phyloP scores from a whole-genome alignment of 2,888 invertebrate genomes.

The Tinea trinotella region DNA sequence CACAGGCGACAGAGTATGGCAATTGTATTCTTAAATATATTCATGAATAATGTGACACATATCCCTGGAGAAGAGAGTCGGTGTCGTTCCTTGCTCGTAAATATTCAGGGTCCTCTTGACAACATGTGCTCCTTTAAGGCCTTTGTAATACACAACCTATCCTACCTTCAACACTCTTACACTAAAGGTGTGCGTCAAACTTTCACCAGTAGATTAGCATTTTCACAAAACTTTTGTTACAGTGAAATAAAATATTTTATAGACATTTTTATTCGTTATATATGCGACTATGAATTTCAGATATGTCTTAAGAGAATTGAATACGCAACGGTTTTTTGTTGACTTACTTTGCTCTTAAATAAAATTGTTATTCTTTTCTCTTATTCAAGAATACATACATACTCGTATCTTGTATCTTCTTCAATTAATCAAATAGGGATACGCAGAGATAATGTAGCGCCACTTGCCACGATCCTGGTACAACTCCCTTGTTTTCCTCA shows the following conservation, averaged over 20 bases:
- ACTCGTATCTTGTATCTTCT: too few species aligned
- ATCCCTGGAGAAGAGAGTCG: conserved; percentile 28
- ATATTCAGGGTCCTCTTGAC: conserved; percentile 49
- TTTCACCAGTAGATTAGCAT: neutral
- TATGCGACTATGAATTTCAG: neutral
- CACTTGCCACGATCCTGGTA: too few species aligned
- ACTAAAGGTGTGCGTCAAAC: neutral
- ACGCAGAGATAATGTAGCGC: too few species aligned
- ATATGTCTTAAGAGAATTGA: neutral
- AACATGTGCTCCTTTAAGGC: conserved; percentile 11
- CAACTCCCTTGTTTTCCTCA: too few species aligned
- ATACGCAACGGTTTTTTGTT: neutral
- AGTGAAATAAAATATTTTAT: neutral
- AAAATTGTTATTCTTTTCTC: too few species aligned
- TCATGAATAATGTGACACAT: conserved; percentile 54
- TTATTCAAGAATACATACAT: too few species aligned
- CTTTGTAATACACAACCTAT: conserved; percentile 1
- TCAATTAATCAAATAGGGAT: too few species aligned
- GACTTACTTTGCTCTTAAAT: too few species aligned
- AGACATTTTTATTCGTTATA: neutral
- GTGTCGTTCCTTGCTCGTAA: conserved; percentile 35
- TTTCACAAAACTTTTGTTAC: neutral
- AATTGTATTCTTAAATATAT: conserved; percentile 42
- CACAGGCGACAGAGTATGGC: conserved; percentile 19
- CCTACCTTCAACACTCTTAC: neutral